Evolutionary conservation across 2,888 invertebrate genomes (phyloP).

Genomic region (Drosophila paranaensis): DNA sequence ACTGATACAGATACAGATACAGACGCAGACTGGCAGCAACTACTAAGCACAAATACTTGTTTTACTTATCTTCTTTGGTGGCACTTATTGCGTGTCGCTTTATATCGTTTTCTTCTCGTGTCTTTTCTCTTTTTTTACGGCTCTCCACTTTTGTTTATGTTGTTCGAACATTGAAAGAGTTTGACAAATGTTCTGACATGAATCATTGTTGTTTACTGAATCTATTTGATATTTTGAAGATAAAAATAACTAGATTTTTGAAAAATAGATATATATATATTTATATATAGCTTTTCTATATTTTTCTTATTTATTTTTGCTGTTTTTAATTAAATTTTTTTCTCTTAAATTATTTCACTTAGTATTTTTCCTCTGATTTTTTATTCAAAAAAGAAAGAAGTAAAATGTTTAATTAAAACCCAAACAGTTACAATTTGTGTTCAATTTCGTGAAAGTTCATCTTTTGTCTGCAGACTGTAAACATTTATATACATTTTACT

Average conservation of each 20-base stretch:
- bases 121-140: neutral
- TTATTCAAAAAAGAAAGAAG: no score
- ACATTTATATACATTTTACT: neutral
- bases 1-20: conserved; percentile 24
- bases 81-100: conserved; percentile 18
- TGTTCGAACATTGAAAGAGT: conserved; percentile 5
- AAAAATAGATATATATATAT: no score
- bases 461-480: neutral
- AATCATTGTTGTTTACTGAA: conserved; percentile 23
- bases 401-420: no score
- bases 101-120: neutral
- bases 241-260: no score
- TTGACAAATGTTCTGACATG: conserved; percentile 16
- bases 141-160: conserved; percentile 20
- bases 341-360: no score
- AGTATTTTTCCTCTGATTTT: no score
- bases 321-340: no score
- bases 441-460: neutral
- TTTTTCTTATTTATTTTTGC: no score
- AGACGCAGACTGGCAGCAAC: conserved; percentile 16
- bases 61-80: conserved; percentile 42
- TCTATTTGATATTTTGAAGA: neutral
- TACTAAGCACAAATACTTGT: conserved; percentile 39
- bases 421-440: no score
- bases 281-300: no score